phyloP scores from a whole-genome alignment of 2,888 invertebrate genomes.

The Parasteatoda lunata region DNA sequence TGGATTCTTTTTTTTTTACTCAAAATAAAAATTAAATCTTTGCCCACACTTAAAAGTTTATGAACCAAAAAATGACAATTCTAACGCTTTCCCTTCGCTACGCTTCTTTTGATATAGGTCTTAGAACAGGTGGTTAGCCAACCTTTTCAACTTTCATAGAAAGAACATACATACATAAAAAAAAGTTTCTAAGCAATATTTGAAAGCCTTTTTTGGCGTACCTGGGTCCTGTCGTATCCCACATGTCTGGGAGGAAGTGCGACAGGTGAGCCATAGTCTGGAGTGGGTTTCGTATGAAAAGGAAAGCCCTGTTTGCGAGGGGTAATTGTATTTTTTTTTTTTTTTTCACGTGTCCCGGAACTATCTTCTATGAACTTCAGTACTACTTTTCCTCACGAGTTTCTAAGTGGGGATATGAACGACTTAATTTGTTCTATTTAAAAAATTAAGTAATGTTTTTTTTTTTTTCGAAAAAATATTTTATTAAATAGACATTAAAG shows the following conservation, averaged over 20 bases:
- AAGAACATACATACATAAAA: background rate
- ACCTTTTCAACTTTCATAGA: constrained; percentile 27
- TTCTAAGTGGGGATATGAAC: too few species aligned
- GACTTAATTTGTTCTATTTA: too few species aligned
- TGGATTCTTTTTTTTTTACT: too few species aligned
- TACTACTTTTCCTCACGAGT: too few species aligned
- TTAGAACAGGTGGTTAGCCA: constrained; percentile 47
- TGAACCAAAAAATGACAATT: background rate
- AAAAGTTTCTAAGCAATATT: too few species aligned
- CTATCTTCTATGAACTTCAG: too few species aligned
- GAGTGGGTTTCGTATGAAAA: background rate
- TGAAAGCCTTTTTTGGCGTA: background rate
- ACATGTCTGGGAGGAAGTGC: constrained; percentile 27
- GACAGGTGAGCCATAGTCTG: constrained; percentile 28
- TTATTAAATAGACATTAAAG: too few species aligned
- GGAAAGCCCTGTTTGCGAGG: background rate
- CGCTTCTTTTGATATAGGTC: constrained; percentile 1
- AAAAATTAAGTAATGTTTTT: too few species aligned
- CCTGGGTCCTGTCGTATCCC: background rate
- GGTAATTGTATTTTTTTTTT: background rate
- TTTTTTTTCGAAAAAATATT: too few species aligned
- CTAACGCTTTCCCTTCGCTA: background rate
- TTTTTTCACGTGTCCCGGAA: background rate
- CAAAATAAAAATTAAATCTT: background rate
- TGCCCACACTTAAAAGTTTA: background rate